These are phyloP conservation scores for Choloepus hoffmanni DNA, from an alignment of 2,113 vertebrate genomes.

Conservation along the genomic window DNA sequence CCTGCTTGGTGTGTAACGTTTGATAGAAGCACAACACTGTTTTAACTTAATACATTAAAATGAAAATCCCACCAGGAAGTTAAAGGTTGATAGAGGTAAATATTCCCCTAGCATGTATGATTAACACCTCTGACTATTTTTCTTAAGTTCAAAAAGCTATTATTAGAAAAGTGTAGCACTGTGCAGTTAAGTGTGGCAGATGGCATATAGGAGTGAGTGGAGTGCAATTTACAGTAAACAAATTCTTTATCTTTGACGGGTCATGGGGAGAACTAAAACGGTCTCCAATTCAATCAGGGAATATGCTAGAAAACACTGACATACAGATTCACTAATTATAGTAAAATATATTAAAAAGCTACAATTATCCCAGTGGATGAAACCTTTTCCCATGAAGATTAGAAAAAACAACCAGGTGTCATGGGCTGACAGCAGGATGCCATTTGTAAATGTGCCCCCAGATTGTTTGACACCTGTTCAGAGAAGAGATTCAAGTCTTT, in stretches of 20 bases:
- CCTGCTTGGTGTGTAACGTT: not conserved
- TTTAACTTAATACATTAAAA: constrained; percentile 54
- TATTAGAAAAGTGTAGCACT: constrained; percentile 87
- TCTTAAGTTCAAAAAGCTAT: constrained; percentile 85
- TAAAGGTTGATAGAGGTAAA: constrained; percentile 56
- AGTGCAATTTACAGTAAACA: constrained; percentile 95
- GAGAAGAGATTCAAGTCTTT: constrained; percentile 62
- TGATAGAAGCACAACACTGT: constrained; percentile 57
- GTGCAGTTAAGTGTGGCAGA: constrained; percentile 89
- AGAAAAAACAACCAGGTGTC: constrained; percentile 69
- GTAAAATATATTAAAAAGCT: constrained; percentile 78
- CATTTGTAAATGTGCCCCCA: constrained; percentile 75
- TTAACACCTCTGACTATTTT: constrained; percentile 79
- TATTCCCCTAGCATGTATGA: constrained; percentile 48
- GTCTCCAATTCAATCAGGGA: constrained; percentile 87
- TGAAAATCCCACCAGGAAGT: constrained; percentile 62
- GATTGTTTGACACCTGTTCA: constrained; percentile 75
- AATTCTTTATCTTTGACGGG: constrained; percentile 96
- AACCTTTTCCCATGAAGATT: constrained; percentile 70
- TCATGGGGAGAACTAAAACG: constrained; percentile 91
- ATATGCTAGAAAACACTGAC: constrained; percentile 83
- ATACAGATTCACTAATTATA: constrained; percentile 77
- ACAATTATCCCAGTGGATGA: constrained; percentile 78
- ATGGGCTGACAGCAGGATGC: constrained; percentile 50
- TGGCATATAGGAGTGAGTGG: constrained; percentile 91